Percentiles rank a stretch among this genome's conserved stretches.
Conservation (phyloP, 1,140 invertebrate genomes). For the Zaprionus tsacasi region DNA sequence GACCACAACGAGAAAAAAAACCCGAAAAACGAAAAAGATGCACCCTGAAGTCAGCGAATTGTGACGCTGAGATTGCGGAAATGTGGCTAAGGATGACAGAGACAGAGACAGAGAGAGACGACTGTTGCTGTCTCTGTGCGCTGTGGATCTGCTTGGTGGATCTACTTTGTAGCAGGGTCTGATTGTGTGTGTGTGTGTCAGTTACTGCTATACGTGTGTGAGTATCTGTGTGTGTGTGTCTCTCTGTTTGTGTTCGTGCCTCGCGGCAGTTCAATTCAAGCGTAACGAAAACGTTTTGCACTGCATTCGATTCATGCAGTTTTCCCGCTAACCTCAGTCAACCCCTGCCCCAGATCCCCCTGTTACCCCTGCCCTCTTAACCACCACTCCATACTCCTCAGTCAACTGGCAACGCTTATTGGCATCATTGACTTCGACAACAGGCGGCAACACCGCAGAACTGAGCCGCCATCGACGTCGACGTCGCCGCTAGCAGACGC, state of each 20-base stretch:
- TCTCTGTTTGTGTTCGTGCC: constrained; percentile 7
- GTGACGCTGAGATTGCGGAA: constrained; percentile 64
- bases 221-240: not conserved
- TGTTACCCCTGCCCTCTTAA: too few relatives aligned
- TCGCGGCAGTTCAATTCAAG: constrained; percentile 64
- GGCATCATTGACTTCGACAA: constrained; percentile 70
- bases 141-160: constrained; percentile 15
- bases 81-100: constrained; percentile 29
- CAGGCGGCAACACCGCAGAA: constrained; percentile 68
- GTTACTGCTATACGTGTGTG: constrained; percentile 19
- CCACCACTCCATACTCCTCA: not conserved
- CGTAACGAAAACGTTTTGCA: constrained; percentile 74
- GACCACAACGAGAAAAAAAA: constrained; percentile 28
- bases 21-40: constrained; percentile 14
- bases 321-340: constrained; percentile 34
- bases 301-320: constrained; percentile 60
- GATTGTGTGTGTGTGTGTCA: constrained; percentile 9
- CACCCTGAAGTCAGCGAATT: constrained; percentile 64
- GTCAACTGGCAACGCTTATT: constrained; percentile 55
- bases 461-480: constrained; percentile 53
- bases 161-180: constrained; percentile 2
- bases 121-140: constrained; percentile 31
- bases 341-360: too few relatives aligned
- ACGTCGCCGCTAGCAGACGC: constrained; percentile 23
- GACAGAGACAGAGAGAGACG: constrained; percentile 14